Conservation (phyloP, 2,888 invertebrate species). For the Diarsia mendica region DNA sequence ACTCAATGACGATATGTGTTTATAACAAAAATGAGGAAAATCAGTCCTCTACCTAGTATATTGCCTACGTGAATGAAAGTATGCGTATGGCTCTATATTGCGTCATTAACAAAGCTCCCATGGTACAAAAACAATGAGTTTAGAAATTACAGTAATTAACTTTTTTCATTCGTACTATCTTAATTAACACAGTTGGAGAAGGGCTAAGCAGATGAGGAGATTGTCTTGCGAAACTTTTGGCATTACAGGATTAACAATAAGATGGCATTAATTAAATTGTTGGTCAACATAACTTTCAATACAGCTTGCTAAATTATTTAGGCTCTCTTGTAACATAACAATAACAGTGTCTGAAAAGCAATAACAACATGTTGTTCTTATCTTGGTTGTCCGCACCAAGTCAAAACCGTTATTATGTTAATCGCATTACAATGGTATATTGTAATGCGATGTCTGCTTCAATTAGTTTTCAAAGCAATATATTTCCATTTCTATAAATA, state of each 20-base stretch:
- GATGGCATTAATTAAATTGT: not conserved
- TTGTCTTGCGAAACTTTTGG: not conserved
- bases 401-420: no score
- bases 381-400: not conserved
- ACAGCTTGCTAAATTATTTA: not conserved
- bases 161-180: not conserved
- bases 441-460: not conserved
- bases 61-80: slow-evolving; percentile 14
- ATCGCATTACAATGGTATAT: no score
- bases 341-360: not conserved
- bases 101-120: slow-evolving; percentile 12
- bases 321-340: not conserved
- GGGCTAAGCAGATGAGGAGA: no score
- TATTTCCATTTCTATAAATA: no score
- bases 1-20: not conserved
- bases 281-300: not conserved
- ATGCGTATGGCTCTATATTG: not conserved
- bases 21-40: slow-evolving; percentile 39
- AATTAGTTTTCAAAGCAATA: no score
- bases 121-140: not conserved
- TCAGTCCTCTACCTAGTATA: not conserved
- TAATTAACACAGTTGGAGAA: not conserved
- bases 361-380: not conserved
- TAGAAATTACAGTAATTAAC: slow-evolving; percentile 2
- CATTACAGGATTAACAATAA: not conserved